phyloP scores from a whole-genome alignment of 2,888 invertebrate genomes.

The Alloscopus bannaensis region DNA sequence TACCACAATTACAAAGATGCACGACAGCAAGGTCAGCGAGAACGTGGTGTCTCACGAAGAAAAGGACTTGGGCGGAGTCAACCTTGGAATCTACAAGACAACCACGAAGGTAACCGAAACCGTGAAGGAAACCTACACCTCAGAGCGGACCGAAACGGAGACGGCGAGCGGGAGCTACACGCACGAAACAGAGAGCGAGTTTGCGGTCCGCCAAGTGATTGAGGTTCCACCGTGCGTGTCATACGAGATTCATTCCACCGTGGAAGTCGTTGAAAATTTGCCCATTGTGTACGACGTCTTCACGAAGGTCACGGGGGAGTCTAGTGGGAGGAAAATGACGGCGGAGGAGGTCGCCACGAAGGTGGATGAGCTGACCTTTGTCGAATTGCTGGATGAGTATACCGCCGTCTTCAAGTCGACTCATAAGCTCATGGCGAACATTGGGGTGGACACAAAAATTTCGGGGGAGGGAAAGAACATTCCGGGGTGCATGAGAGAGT shows the following conservation, averaged over 20 bases:
- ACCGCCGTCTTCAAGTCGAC: constrained; percentile 1
- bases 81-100: no score
- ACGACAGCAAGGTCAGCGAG: neutral
- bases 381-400: constrained; percentile 6
- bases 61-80: neutral
- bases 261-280: neutral
- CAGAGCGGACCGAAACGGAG: neutral
- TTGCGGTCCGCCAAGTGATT: neutral
- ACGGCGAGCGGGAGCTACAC: neutral
- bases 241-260: neutral
- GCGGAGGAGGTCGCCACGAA: neutral
- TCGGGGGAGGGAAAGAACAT: neutral
- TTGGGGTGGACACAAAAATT: constrained; percentile 15
- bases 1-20: neutral
- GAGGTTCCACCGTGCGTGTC: constrained; percentile 10
- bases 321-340: neutral
- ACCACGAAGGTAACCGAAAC: neutral
- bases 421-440: neutral
- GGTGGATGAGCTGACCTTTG: neutral
- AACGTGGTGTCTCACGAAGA: neutral
- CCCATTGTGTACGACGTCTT: neutral
- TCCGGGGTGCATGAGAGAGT: no score
- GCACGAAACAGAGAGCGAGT: neutral
- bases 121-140: neutral
- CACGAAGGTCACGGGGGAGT: neutral